A percentile compares a stretch with the other conserved stretches of the same genome.
Evolutionary conservation across 2,113 vertebrate species (phyloP).

Genomic region (Etia nguti): DNA sequence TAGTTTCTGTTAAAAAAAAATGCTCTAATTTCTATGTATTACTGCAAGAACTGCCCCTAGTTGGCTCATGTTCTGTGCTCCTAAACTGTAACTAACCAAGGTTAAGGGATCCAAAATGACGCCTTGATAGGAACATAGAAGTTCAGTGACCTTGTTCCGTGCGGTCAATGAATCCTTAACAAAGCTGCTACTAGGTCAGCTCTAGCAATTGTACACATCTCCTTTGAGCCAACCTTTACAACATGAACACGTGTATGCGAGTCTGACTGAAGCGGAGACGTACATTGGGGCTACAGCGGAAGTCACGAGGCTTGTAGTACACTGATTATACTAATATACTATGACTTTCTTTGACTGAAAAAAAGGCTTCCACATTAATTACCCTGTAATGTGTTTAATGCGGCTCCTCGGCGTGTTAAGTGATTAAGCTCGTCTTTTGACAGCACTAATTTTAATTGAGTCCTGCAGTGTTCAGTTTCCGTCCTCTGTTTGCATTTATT

Average conservation of each 20-base stretch:
- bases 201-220: neutral
- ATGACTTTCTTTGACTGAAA: neutral
- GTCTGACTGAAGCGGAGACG: neutral
- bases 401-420: neutral
- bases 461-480: neutral
- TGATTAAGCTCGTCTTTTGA: slow-evolving; percentile 10
- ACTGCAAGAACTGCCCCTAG: neutral
- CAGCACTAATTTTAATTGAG: neutral
- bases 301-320: neutral
- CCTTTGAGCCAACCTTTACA: neutral
- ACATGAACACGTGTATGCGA: neutral
- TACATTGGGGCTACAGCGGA: neutral
- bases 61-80: neutral
- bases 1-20: neutral
- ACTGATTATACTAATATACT: neutral
- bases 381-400: slow-evolving; percentile 2
- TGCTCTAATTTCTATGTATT: neutral
- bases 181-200: slow-evolving; percentile 24
- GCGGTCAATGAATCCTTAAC: slow-evolving; percentile 31
- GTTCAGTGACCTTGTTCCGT: slow-evolving; percentile 22
- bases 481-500: neutral
- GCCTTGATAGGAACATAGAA: slow-evolving; percentile 10
- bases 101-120: neutral
- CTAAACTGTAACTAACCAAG: neutral
- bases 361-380: neutral